Evolutionary conservation across 2,113 vertebrate genomes (phyloP), one percentile per base, ranked within the genome.

Genomic region (Crotalus tigris): DNA sequence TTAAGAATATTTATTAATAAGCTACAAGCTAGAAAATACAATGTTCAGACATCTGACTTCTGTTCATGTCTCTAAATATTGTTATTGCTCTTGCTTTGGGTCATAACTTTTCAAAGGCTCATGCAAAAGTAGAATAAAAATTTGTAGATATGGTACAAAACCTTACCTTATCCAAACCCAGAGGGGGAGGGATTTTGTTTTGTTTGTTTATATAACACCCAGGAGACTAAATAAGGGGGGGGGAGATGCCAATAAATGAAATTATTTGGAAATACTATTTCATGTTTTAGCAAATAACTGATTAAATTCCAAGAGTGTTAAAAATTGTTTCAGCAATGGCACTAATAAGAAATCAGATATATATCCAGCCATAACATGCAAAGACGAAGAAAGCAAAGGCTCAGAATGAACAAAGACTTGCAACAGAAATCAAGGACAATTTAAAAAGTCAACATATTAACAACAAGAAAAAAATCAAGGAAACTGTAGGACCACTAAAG

Each of bases 171-270:
- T 94, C 58, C 96, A 95, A 97, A 92, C 49, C 49, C 49, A 69
- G 44, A 87, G 8, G 96, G 93, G 92, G 89, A 10, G 23, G 29
- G 26, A 7, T 54, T 51, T 87, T 81, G n/a, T 39, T 39, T 81
- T 39, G 15, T 75, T 75, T 75, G 89, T 95, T 97, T 92, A 93
- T 95, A 93, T 93, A 97, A 90, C 12, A 64, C 75, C 29, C n/a
- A n/a, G 23, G 90, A 88, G 26, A 15, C n/a, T 33, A n/a, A 92
- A 92, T 96, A 90, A 95, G 94, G 94, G 92, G 94, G 94, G 49
- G 1, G 8, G 0, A 49, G 88, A 97, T 97, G 97, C 93, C 95
- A 96, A 93, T 97, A 97, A 96, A 96, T 96, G 95, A 93, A 75
- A 91, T 64, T 91, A 86, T 95, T 92, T 95, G 94, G 95, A 97